A percentile compares a stretch with the other conserved stretches of the same genome.
Conservation (phyloP, 2,888 invertebrate species). For the Dicyrtomina minuta region DNA sequence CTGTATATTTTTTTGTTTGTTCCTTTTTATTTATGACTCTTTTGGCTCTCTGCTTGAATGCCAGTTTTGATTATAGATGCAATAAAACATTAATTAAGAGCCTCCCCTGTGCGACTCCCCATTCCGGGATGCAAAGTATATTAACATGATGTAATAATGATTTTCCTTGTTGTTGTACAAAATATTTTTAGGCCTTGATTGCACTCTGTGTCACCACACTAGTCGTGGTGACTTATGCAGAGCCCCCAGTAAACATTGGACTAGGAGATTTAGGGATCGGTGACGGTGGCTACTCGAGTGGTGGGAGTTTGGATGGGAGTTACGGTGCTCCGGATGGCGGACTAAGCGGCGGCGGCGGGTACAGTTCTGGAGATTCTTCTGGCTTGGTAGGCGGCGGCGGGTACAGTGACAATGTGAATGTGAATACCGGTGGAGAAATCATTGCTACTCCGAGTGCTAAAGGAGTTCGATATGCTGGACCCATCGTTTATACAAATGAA, state of each 20-base stretch:
- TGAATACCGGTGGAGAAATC: slow-evolving; percentile 12
- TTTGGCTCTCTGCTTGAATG: too few relatives aligned
- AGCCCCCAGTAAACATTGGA: slow-evolving; percentile 38
- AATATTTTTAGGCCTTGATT: slow-evolving; percentile 41
- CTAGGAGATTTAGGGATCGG: slow-evolving; percentile 21
- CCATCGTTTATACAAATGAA: slow-evolving; percentile 53
- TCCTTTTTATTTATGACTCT: too few relatives aligned
- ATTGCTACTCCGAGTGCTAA: slow-evolving; percentile 34
- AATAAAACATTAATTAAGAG: too few relatives aligned
- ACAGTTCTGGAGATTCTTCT: background rate
- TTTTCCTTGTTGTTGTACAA: too few relatives aligned
- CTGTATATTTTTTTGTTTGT: too few relatives aligned
- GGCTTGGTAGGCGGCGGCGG: slow-evolving; percentile 1
- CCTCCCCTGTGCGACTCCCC: too few relatives aligned
- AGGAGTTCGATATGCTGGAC: slow-evolving; percentile 52
- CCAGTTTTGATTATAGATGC: too few relatives aligned
- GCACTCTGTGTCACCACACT: slow-evolving; percentile 39
- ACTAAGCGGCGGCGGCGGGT: background rate
- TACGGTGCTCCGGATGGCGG: slow-evolving; percentile 17
- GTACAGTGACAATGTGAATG: background rate
- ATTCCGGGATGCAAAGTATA: too few relatives aligned
- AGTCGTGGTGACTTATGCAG: slow-evolving; percentile 35
- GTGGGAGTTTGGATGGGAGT: background rate
- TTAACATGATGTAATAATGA: too few relatives aligned
- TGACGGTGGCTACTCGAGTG: slow-evolving; percentile 9